Base-by-base conservation (phyloP, 2,113 vertebrate genomes). In the Thomomys bottae region DNA sequence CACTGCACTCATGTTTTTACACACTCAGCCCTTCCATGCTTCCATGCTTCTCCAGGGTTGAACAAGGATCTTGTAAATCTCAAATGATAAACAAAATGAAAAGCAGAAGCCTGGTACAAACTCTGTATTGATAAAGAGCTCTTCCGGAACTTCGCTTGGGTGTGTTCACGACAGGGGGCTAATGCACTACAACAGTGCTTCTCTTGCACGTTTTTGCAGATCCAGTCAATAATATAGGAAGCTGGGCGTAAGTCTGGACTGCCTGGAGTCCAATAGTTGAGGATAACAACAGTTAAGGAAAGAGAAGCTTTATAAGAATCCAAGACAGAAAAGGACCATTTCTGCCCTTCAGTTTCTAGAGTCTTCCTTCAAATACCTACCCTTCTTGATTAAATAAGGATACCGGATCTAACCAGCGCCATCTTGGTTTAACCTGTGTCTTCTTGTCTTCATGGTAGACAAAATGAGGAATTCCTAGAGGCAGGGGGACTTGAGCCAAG, bases 211-310 rank as follows among this genome's bases (percentile, higher is more conserved):
- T 61, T 71, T 64, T 42, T 26, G 23, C 59, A 84, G 38, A 45
- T 3, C 17, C 12, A 2, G 6, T 45, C 49, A 54, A 7, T 20
- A 72, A 83, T 28, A 1, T 1, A 2, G 3, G 54, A 24, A 66
- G 3, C 26, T 6, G 67, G 3, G 8, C 14, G 36, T 2, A 36
- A 4, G 34, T 11, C 7, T 1, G 3, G 3, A 11, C 6, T 26
- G 67, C 8, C 17, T 66, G 54, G 26, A 68, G 17, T 12, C 26
- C 8, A 26, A 2, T 24, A 11, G 26, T 9, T 38, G 17, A 5
- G 3, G 17, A 30, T 11, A 24, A 14, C 0, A 1, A 11, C 4
- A 32, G 2, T 4, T 20, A 1, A 0, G 15, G 38, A 59, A 3
- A n/a, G 30, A 54, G 20, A 9, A 2, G 2, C 12, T 72, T 17